Base-by-base conservation (phyloP, 2,888 invertebrate genomes). In the Drosophila mettleri region DNA sequence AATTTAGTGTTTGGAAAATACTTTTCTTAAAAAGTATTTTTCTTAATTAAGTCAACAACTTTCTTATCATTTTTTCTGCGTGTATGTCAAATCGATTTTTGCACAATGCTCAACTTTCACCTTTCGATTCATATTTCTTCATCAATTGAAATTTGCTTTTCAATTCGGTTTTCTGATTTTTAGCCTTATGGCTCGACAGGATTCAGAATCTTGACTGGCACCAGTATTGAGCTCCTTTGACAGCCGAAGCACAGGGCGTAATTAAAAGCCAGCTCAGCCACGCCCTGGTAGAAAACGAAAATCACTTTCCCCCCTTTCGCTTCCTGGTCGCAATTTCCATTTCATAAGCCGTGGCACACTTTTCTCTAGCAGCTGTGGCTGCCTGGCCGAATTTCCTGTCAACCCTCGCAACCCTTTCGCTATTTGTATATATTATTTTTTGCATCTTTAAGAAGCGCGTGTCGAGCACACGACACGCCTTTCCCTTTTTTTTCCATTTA, bases 381-480 rank as follows among this genome's bases (percentile, higher is more conserved):
- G 68, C 55, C 51, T 55, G 65, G 34, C 62, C n/a, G 18, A 48
- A 48, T 69, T 60, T 70, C 57, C 65, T 66, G 68, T 69, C 75
- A 73, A 67, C 58, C 58, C 58, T 46, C 54, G 22, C 29, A 64
- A 69, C 72, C 75, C 64, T 62, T 70, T 61, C 29, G 43, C 34
- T 33, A 33, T 49, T 33, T 27, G 7, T 29, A 12, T 29, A 31
- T 29, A 33, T 54, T 46, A 59, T 75, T 58, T 67, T 69, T 71
- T 68, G 74, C 72, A 78, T 83, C 83, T 71, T 78, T 41, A 80
- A 80, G 78, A 85, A 67, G 67, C 90, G 89, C 88, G 90, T 90
- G 90, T 73, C 89, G 52, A 58, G 53, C 89, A 88, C 90, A 85
- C 87, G 82, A 12, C 69, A 38, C 53, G 12, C 31, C 41, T 18